phyloP scores from a whole-genome alignment of 1,140 invertebrate species.

The Heliconius hewitsoni region DNA sequence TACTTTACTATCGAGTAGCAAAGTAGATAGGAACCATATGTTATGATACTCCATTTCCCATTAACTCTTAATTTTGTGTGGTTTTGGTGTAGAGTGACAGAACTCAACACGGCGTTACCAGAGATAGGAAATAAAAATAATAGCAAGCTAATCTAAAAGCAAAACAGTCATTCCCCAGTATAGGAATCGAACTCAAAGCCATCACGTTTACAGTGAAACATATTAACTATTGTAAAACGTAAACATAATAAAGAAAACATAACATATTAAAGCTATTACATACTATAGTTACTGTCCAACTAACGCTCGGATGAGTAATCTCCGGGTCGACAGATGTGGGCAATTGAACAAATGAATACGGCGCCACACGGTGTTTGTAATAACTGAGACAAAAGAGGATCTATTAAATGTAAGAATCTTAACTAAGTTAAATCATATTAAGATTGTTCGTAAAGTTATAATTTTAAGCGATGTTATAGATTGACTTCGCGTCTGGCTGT shows the following conservation, averaged over 20 bases:
- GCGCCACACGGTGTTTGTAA: constrained; percentile 26
- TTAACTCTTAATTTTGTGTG: too few species aligned
- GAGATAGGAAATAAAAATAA: neutral
- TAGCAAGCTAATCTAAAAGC: neutral
- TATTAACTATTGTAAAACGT: neutral
- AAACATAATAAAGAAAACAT: neutral
- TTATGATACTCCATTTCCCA: too few species aligned
- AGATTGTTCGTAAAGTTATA: neutral
- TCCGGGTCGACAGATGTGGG: constrained; percentile 36
- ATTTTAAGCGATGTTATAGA: too few species aligned
- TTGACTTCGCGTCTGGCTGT: too few species aligned
- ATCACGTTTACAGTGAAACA: too few species aligned
- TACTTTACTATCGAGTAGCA: neutral
- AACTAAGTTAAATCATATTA: neutral
- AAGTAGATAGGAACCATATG: too few species aligned
- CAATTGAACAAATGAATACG: constrained; percentile 45
- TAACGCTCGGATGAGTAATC: constrained; percentile 39
- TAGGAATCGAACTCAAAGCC: neutral
- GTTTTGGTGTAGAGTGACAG: too few species aligned
- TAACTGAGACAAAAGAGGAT: constrained; percentile 7
- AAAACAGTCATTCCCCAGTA: neutral
- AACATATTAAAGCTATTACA: neutral
- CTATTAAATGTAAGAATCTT: neutral
- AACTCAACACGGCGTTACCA: too few species aligned
- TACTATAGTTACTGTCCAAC: neutral